Percentiles rank a stretch among this genome's conserved stretches.
These are phyloP conservation scores for Tetramorium bicarinatum DNA, from an alignment of 2,888 invertebrate genomes.

Conservation along the genomic window DNA sequence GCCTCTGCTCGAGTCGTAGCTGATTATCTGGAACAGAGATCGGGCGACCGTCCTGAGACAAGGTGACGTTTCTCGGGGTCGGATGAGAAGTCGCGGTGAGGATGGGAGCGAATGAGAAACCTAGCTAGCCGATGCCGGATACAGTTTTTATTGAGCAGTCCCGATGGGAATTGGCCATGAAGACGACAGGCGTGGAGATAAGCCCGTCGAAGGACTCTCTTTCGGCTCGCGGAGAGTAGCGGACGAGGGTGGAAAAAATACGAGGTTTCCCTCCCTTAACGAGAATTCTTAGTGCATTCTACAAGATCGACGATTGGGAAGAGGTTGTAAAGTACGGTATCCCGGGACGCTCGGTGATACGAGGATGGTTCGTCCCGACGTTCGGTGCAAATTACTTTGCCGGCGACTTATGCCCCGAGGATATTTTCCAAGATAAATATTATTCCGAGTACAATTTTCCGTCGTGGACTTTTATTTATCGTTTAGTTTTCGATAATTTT, in stretches of 20 bases:
- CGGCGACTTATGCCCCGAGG: conserved; percentile 40
- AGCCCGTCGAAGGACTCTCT: conserved; percentile 50
- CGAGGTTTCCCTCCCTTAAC: conserved; percentile 29
- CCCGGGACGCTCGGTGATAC: not conserved
- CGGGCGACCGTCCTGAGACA: conserved; percentile 49
- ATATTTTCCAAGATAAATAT: conserved; percentile 43
- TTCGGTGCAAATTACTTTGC: conserved; percentile 46
- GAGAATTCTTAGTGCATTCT: conserved; percentile 39
- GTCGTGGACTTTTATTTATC: not conserved
- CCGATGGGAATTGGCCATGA: conserved; percentile 39
- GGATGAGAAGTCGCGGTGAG: not conserved
- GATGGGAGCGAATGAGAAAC: conserved; percentile 14
- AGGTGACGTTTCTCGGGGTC: conserved; percentile 1
- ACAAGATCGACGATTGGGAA: conserved; percentile 47
- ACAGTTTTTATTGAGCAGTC: conserved; percentile 60
- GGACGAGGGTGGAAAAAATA: conserved; percentile 36
- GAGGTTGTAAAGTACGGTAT: conserved; percentile 42
- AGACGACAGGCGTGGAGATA: conserved; percentile 51
- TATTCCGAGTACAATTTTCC: conserved; percentile 8
- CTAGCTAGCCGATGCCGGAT: conserved; percentile 45
- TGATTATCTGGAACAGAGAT: conserved; percentile 92
- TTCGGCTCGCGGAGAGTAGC: conserved; percentile 21
- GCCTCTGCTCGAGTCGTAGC: conserved; percentile 96
- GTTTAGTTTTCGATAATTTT: conserved; percentile 5
- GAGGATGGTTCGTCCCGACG: not conserved